phyloP scores from a whole-genome alignment of 2,888 invertebrate genomes.

The Azorinus chamasolen region DNA sequence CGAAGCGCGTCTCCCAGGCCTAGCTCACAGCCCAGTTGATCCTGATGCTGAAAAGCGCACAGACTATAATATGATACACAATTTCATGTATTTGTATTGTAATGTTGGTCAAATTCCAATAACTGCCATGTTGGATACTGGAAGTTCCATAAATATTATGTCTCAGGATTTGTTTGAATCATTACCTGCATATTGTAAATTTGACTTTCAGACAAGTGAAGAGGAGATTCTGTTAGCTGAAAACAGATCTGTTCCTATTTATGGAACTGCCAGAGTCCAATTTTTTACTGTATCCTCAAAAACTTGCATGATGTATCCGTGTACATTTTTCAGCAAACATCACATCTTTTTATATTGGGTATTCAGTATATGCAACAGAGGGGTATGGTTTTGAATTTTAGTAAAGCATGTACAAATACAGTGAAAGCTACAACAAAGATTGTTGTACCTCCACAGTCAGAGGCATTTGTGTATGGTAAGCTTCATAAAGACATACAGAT shows the following conservation, averaged over 20 bases:
- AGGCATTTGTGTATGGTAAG: no score
- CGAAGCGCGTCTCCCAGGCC: neutral
- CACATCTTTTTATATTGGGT: conserved; percentile 42
- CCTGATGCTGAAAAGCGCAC: neutral
- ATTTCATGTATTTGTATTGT: conserved; percentile 31
- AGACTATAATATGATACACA: no score
- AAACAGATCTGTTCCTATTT: conserved; percentile 27
- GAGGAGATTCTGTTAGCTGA: conserved; percentile 7
- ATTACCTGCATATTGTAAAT: neutral
- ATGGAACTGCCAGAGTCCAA: conserved; percentile 21
- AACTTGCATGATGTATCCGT: conserved; percentile 12
- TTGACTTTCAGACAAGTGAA: neutral
- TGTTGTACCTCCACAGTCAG: no score
- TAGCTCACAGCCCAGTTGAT: neutral
- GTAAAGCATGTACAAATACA: no score
- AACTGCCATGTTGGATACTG: conserved; percentile 29
- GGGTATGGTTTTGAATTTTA: no score
- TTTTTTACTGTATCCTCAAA: neutral
- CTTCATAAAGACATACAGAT: no score
- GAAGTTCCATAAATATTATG: conserved; percentile 32
- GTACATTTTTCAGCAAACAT: conserved; percentile 27
- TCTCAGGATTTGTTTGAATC: conserved; percentile 17
- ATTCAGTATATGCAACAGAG: no score
- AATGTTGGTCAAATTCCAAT: neutral
- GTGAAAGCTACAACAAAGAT: no score